phyloP scores from a whole-genome alignment of 2,113 vertebrate genomes.

The Dicerorhinus sumatrensis region DNA sequence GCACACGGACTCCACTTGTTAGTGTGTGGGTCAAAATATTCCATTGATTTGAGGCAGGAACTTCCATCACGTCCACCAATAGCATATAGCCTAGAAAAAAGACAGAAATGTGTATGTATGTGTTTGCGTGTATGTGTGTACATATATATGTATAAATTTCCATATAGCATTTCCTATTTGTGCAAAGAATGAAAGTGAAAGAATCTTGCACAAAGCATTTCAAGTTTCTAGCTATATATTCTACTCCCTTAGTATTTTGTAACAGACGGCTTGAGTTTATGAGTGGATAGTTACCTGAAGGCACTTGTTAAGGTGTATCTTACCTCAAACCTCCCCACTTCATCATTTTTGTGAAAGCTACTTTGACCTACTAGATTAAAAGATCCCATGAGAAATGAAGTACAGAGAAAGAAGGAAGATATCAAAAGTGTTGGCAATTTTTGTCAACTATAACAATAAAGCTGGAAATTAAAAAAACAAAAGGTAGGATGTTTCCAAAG shows the following conservation, averaged over 20 bases:
- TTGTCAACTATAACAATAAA: background rate
- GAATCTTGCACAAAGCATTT: background rate
- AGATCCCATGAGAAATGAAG: background rate
- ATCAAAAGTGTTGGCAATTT: background rate
- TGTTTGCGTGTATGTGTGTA: background rate
- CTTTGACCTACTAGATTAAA: background rate
- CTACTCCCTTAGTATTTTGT: background rate
- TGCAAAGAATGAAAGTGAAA: background rate
- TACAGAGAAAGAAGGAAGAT: background rate
- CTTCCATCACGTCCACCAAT: conserved; percentile 97
- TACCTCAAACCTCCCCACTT: background rate
- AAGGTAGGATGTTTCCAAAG: background rate
- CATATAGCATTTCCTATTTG: background rate
- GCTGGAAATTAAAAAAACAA: background rate
- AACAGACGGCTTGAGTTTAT: background rate
- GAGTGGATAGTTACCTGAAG: background rate
- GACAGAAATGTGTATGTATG: background rate
- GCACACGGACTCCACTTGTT: conserved; percentile 98
- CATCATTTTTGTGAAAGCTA: background rate
- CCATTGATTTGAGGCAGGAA: conserved; percentile 97
- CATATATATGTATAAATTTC: background rate
- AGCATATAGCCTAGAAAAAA: conserved; percentile 91
- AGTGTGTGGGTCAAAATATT: conserved; percentile 98
- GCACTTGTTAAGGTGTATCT: background rate
- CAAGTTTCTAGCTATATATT: background rate